Conservation (phyloP, 2,113 vertebrate genomes). For the Perca flavescens region DNA sequence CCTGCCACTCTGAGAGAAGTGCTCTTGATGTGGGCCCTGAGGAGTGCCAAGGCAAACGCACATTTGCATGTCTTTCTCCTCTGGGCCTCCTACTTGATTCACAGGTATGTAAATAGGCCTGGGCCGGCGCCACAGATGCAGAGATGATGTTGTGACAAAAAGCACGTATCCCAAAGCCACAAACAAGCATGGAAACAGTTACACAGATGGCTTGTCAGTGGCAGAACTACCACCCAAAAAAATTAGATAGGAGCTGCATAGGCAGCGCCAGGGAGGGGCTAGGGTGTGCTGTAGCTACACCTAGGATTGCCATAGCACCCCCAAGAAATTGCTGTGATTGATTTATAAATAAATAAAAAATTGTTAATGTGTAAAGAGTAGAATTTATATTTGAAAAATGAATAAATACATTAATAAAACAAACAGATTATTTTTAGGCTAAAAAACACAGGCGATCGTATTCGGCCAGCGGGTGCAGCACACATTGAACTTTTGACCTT, state of each 20-base stretch:
- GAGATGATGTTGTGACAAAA: constrained; percentile 36
- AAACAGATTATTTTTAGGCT: too few species aligned
- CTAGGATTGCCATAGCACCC: too few species aligned
- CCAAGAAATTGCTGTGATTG: too few species aligned
- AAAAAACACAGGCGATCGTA: too few species aligned
- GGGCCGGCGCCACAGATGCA: constrained; percentile 37
- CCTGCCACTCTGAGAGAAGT: constrained; percentile 53
- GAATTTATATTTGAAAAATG: too few species aligned
- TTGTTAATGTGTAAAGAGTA: too few species aligned
- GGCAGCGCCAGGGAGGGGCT: too few species aligned
- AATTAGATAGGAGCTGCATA: constrained; percentile 9
- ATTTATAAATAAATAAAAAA: too few species aligned
- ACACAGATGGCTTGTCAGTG: constrained; percentile 24
- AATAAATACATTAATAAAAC: too few species aligned
- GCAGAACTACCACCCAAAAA: neutral
- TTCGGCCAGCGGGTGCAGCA: too few species aligned
- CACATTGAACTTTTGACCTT: too few species aligned
- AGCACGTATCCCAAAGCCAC: constrained; percentile 2
- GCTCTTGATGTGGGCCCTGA: constrained; percentile 71
- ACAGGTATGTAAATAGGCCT: constrained; percentile 53
- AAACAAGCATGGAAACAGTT: constrained; percentile 3
- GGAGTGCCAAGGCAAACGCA: constrained; percentile 66
- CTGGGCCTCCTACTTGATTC: constrained; percentile 44
- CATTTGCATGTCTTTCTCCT: constrained; percentile 61
- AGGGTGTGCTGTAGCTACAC: too few species aligned